A percentile compares a stretch with the other conserved stretches of the same genome.
phyloP scores from a whole-genome alignment of 2,888 invertebrate species.

The Vanessa cardui region DNA sequence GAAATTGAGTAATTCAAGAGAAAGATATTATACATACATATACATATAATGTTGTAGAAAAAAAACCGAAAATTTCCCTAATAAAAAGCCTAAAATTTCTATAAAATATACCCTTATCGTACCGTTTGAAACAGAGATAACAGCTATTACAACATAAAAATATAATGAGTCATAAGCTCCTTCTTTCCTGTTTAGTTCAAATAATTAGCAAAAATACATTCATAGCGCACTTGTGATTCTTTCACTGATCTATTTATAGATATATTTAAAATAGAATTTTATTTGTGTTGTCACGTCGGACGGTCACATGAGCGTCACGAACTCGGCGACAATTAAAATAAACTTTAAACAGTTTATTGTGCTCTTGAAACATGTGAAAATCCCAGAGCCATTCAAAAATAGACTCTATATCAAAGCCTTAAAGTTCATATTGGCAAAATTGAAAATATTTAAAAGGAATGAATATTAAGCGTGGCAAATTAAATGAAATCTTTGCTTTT shows the following conservation, averaged over 20 bases:
- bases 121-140: no score
- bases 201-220: background rate
- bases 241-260: slow-evolving; percentile 15
- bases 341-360: slow-evolving; percentile 37
- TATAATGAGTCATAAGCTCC: no score
- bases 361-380: background rate
- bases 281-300: slow-evolving; percentile 16
- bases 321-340: slow-evolving; percentile 40
- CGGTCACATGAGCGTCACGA: slow-evolving; percentile 43
- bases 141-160: no score
- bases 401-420: background rate
- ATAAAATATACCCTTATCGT: no score
- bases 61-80: no score
- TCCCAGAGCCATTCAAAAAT: background rate
- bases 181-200: background rate
- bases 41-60: no score
- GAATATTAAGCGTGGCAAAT: no score
- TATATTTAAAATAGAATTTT: slow-evolving; percentile 11
- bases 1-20: no score
- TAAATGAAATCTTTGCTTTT: no score
- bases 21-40: no score
- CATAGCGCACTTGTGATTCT: background rate
- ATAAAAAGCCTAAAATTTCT: no score
- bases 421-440: background rate
- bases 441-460: background rate